Evolutionary conservation across 2,113 vertebrate species (phyloP).

Genomic region (Loxodonta africana): DNA sequence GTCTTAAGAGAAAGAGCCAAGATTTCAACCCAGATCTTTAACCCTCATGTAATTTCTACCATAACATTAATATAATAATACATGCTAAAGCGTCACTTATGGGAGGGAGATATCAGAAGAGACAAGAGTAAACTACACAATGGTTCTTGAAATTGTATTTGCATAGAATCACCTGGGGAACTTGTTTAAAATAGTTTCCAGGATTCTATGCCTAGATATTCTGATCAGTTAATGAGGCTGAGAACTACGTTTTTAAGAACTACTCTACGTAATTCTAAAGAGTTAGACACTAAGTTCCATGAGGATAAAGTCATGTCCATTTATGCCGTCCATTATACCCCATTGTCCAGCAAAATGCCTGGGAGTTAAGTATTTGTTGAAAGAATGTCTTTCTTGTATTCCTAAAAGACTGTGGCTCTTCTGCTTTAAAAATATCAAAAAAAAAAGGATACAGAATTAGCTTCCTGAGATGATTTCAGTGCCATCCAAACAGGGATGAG

Average conservation of each 20-base stretch:
- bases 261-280: not conserved
- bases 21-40: not conserved
- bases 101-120: not conserved
- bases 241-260: not conserved
- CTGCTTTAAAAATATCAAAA: constrained; percentile 41
- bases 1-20: not conserved
- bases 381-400: not conserved
- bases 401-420: not conserved
- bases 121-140: not conserved
- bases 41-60: not conserved
- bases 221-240: not conserved
- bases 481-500: not conserved
- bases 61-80: not conserved
- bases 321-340: not conserved
- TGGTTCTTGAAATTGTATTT: not conserved
- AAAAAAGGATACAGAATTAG: constrained; percentile 29
- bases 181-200: not conserved
- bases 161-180: not conserved
- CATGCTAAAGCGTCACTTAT: not conserved
- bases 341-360: not conserved
- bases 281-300: not conserved
- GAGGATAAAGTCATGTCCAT: not conserved
- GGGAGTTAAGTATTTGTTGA: not conserved
- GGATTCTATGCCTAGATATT: not conserved
- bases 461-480: constrained; percentile 42